Conservation (phyloP, 2,113 vertebrate genomes). For the Coptodon rendalli region DNA sequence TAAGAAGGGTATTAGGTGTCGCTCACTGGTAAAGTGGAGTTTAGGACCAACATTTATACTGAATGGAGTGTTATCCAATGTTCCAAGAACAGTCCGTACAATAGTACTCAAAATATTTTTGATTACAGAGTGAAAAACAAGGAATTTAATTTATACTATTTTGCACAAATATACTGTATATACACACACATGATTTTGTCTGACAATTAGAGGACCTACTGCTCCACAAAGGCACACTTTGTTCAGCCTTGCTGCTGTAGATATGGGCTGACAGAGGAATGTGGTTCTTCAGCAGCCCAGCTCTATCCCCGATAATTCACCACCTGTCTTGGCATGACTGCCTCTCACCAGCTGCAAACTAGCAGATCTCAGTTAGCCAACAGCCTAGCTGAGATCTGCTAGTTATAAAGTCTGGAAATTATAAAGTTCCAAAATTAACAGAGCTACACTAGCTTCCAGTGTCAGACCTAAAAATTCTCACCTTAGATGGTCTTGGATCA, state of each 20-base stretch:
- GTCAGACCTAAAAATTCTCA: background rate
- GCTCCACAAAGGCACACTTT: slow-evolving; percentile 16
- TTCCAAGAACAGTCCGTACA: background rate
- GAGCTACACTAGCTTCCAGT: background rate
- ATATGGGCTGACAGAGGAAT: slow-evolving; percentile 16
- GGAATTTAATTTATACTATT: background rate
- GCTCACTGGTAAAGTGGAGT: background rate
- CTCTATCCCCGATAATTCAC: background rate
- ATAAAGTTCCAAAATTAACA: background rate
- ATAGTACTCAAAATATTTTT: background rate
- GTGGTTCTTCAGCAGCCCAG: background rate
- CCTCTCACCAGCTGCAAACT: background rate
- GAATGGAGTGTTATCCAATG: background rate
- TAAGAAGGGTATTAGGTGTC: background rate
- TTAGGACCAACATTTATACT: background rate
- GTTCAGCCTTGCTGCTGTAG: background rate
- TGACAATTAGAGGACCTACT: background rate
- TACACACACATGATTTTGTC: background rate
- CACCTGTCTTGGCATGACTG: background rate
- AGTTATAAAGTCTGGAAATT: background rate
- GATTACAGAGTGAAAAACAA: background rate
- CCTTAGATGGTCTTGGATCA: background rate
- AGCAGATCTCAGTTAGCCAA: background rate
- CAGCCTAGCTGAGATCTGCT: background rate
- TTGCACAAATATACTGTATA: background rate